Evolutionary conservation across 2,888 invertebrate genomes (phyloP).

Genomic region (Baronia brevicornis): DNA sequence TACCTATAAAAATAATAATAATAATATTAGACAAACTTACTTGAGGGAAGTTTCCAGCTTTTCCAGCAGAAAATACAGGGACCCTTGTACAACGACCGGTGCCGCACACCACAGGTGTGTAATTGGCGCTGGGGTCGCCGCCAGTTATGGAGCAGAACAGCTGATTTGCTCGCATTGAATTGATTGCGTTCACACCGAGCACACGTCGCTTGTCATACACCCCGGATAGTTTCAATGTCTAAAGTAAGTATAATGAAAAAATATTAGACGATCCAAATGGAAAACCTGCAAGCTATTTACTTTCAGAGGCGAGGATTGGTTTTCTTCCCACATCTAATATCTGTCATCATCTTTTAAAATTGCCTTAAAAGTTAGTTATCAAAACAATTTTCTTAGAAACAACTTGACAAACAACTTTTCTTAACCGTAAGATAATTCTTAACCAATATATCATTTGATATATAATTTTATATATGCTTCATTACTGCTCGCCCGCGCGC

Average conservation of each 20-base stretch:
- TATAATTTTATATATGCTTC: too few species aligned
- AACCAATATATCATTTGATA: too few species aligned
- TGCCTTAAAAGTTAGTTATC: too few species aligned
- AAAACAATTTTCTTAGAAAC: too few species aligned
- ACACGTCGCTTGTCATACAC: conserved; percentile 48
- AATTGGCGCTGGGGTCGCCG: conserved; percentile 32
- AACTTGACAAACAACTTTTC: too few species aligned
- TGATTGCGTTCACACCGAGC: conserved; percentile 56
- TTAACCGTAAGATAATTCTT: too few species aligned
- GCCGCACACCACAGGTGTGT: conserved; percentile 51
- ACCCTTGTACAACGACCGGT: conserved; percentile 55
- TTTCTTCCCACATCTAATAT: too few species aligned
- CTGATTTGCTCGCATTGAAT: conserved; percentile 64
- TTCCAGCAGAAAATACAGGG: conserved; percentile 53
- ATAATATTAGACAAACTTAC: conserved; percentile 23
- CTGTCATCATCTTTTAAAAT: too few species aligned
- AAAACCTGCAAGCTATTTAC: too few species aligned
- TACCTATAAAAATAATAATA: not conserved
- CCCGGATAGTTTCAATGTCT: conserved; percentile 44
- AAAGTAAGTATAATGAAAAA: conserved; percentile 7
- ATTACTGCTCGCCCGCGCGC: too few species aligned
- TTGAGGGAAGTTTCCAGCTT: conserved; percentile 40
- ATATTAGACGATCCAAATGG: too few species aligned
- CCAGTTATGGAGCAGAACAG: conserved; percentile 48
- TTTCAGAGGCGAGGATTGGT: too few species aligned